Base-by-base conservation (phyloP, 2,888 invertebrate species). In the Drosophila prostipennis region DNA sequence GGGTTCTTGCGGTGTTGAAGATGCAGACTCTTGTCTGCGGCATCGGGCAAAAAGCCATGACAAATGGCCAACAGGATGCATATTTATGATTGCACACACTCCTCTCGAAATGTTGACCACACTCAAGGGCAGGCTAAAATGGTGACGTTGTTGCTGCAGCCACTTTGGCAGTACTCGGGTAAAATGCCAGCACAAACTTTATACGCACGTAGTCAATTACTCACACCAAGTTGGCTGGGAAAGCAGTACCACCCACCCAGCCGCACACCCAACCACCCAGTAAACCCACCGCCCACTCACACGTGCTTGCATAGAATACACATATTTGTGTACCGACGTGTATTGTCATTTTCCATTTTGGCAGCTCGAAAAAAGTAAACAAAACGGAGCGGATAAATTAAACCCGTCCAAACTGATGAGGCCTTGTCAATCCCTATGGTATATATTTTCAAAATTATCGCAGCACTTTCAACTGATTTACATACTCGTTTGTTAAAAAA, bases 181-280 rank as follows among this genome's bases (percentile, higher is more conserved):
- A 78, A 82, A 84, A 84, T 84, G 77, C 85, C 82, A 87, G 54
- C 77, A 78, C 77, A 87, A 87, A 87, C 72, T 84, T 84, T 84
- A 87, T 87, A 81, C 84, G 85, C 84, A 87, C 84, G 84, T 84
- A 84, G 84, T 84, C 84, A 84, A 84, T 84, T 84, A 84, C 84
- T 84, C 87, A 84, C 73, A 80, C 87, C 84, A 77, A 65, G 58
- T 45, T 45, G 53, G 37, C 48, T 42, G 54, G 40, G 36, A 40
- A 14, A 57, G 16, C 57, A 45, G 37, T 19, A 23, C 45, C 58
- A 63, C 46, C 70, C 23, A 29, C 70, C 16, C 14, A 23, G 2
- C 46, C 10, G n/a, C n/a, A n/a, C n/a, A 34, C 13, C 42, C 8
- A 8, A 6, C 45, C 58, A 59, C 42, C 68, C 29, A 32, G 10